Conservation (phyloP, 2,888 invertebrate species). For the Drosophila quinaria region DNA sequence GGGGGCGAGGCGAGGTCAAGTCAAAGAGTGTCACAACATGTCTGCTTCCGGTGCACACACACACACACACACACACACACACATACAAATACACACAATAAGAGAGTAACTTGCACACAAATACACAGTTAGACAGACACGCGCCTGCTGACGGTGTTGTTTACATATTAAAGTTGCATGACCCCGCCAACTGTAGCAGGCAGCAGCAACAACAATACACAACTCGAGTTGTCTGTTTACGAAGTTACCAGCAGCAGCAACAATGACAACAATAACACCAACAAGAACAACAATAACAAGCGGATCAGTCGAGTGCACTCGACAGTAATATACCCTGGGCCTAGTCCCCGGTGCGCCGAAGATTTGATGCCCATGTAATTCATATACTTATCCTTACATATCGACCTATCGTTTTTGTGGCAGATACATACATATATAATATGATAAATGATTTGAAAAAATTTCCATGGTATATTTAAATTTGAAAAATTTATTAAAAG, state of each 20-base stretch:
- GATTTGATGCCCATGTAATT: no score
- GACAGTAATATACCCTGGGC: no score
- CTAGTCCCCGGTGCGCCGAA: no score
- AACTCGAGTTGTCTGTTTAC: slow-evolving; percentile 43
- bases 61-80: slow-evolving; percentile 39
- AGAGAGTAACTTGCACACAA: slow-evolving; percentile 51
- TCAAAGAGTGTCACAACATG: slow-evolving; percentile 82
- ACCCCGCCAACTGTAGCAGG: slow-evolving; percentile 69
- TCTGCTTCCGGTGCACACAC: slow-evolving; percentile 80
- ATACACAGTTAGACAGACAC: slow-evolving; percentile 61
- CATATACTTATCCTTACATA: no score
- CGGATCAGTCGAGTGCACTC: no score
- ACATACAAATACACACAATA: slow-evolving; percentile 8
- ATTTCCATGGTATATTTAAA: no score
- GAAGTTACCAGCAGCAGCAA: slow-evolving; percentile 35
- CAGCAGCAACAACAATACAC: slow-evolving; percentile 34
- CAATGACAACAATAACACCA: slow-evolving; percentile 15
- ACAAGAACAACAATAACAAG: slow-evolving; percentile 20
- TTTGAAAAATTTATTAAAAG: no score
- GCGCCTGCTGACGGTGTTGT: slow-evolving; percentile 77
- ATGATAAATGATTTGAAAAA: no score
- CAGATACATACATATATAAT: no score
- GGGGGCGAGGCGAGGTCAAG: slow-evolving; percentile 72
- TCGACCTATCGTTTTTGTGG: no score
- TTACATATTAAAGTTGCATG: slow-evolving; percentile 84